phyloP scores from a whole-genome alignment of 2,113 vertebrate genomes.

The Tylochromis polylepis region DNA sequence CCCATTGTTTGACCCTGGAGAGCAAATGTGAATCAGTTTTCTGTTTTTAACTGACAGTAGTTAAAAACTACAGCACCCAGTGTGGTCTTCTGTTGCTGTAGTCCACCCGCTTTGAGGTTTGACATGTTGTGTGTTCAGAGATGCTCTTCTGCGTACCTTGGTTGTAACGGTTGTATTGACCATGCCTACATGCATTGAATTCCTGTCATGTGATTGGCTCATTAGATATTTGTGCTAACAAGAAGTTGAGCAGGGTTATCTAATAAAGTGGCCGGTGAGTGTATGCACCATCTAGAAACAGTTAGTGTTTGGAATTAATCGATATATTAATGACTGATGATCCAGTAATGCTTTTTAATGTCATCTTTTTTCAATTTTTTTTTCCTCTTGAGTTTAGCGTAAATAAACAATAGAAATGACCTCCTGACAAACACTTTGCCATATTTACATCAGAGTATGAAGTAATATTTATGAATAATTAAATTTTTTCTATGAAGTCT shows the following conservation, averaged over 20 bases:
- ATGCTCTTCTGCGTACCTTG: background rate
- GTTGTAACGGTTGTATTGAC: background rate
- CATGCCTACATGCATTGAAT: background rate
- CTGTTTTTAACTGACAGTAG: background rate
- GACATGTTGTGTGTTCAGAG: background rate
- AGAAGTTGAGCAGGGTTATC: background rate
- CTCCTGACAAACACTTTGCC: background rate
- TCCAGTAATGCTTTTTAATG: background rate
- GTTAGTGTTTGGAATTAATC: background rate
- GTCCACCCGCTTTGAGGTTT: background rate
- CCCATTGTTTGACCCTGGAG: background rate
- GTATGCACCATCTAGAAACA: background rate
- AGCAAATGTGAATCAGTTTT: background rate
- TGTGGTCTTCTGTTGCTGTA: background rate
- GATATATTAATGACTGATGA: background rate
- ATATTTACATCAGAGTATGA: background rate
- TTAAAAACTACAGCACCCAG: background rate
- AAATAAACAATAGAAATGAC: background rate
- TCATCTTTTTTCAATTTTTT: background rate
- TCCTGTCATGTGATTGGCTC: background rate
- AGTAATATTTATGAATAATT: conserved; percentile 17
- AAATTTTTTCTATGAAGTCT: fast-evolving
- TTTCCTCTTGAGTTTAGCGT: background rate
- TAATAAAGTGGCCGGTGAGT: background rate
- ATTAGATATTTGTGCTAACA: background rate